Base-by-base conservation (phyloP, 2,113 vertebrate genomes). In the Perca flavescens region DNA sequence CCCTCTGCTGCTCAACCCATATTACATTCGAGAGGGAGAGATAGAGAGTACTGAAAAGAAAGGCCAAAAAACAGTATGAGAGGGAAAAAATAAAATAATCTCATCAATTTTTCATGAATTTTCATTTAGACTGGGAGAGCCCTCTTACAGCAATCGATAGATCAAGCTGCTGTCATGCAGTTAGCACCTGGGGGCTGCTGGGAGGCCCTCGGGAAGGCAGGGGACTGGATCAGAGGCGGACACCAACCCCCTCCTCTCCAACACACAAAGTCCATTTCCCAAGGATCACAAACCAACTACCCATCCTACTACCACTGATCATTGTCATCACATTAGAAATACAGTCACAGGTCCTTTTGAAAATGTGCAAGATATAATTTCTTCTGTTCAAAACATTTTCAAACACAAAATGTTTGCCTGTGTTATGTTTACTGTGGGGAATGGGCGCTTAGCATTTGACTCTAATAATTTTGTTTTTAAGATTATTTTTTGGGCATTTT, bases 61-160 rank as follows among this genome's bases (percentile, higher is more conserved):
- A 76, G 74, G 66, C 47, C 40, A 78, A 85, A 50, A 84, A 87
- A 87, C 22, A 10, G 21, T 73, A 54, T 19, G 83, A 81, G 64
- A 64, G 70, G 60, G 61, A 9, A 94, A 83, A 91, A 93, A 87
- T 56, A 92, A 91, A 93, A 97, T 97, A 96, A 97, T 97, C 95
- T 97, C 96, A 99, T 98, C 94, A 97, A 99, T 98, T 96, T 99
- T 99, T 99, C 96, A 99, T 98, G 97, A 96, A 96, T 97, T 97
- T 98, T 98, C 97, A 97, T 99, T 97, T 97, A 96, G 95, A 94
- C 94, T 67, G 95, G 93, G 92, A 95, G 95, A 96, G 93, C 95
- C 94, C 94, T 97, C 95, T 99, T 97, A 96, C 92, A 95, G 94
- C 92, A 95, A 97, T 99, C 97, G 94, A 99, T 99, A 98, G 96